phyloP scores from a whole-genome alignment of 2,797 vertebrate genomes.

The Mormyrus hasselquistii region DNA sequence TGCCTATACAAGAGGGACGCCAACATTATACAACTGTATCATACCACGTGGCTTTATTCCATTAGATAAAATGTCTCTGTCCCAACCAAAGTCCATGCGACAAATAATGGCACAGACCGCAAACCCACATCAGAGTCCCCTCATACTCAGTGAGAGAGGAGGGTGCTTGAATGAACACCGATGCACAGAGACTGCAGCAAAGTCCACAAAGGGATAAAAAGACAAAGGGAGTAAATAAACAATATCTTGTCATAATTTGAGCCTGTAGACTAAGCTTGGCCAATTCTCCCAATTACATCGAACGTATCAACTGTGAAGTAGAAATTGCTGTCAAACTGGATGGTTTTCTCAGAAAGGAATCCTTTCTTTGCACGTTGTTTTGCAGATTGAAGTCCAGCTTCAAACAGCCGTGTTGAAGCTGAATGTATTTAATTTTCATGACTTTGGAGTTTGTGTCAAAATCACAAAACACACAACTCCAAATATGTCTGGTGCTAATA shows the following conservation, averaged over 20 bases:
- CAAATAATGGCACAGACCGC: background rate
- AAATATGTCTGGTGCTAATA: background rate
- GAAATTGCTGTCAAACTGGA: background rate
- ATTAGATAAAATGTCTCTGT: background rate
- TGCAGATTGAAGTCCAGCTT: background rate
- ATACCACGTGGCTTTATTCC: background rate
- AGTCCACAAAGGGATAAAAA: background rate
- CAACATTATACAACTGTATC: background rate
- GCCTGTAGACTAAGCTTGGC: background rate
- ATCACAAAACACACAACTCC: background rate
- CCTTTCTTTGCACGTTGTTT: background rate
- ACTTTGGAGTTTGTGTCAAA: conserved; percentile 14
- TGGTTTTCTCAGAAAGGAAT: conserved; percentile 1
- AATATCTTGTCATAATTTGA: background rate
- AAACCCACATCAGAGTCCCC: background rate
- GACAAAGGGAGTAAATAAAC: background rate
- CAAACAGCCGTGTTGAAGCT: background rate
- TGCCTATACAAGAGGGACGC: background rate
- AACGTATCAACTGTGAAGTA: background rate
- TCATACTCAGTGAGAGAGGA: background rate
- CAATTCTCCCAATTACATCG: background rate
- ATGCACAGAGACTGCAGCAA: background rate
- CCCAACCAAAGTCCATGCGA: background rate
- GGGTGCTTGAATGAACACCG: background rate
- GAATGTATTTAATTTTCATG: conserved; percentile 19